These are phyloP conservation scores for Poecilia wingei DNA, from an alignment of 2,797 vertebrate genomes.

Conservation along the genomic window DNA sequence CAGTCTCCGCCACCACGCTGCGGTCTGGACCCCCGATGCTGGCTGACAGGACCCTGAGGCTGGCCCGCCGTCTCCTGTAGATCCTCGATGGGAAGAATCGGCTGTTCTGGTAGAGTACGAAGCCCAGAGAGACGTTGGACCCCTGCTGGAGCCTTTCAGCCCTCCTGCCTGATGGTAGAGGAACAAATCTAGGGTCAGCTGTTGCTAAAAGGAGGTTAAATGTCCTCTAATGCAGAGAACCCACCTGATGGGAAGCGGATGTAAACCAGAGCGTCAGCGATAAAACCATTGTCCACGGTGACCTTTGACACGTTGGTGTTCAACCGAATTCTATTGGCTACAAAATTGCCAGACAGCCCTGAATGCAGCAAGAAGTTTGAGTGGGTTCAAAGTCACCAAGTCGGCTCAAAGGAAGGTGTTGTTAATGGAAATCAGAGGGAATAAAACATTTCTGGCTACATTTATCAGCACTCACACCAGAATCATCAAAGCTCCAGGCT, in stretches of 20 bases:
- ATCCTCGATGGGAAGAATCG: constrained; percentile 66
- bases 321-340: constrained; percentile 46
- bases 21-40: neutral
- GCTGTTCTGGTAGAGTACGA: constrained; percentile 75
- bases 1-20: neutral
- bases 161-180: neutral
- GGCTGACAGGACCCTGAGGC: constrained; percentile 64
- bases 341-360: constrained; percentile 53
- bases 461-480: neutral
- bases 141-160: neutral
- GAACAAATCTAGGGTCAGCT: neutral
- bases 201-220: neutral
- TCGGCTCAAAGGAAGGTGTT: neutral
- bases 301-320: constrained; percentile 44
- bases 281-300: neutral
- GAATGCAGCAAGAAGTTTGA: neutral
- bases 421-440: neutral
- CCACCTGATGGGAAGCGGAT: constrained; percentile 56
- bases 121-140: constrained; percentile 47
- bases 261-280: constrained; percentile 49
- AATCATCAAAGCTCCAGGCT: neutral
- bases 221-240: neutral
- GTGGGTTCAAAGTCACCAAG: neutral
- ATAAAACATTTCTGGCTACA: neutral
- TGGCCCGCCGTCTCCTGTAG: constrained; percentile 17